Conservation (phyloP, 2,888 invertebrate species). For the Baronia brevicornis region DNA sequence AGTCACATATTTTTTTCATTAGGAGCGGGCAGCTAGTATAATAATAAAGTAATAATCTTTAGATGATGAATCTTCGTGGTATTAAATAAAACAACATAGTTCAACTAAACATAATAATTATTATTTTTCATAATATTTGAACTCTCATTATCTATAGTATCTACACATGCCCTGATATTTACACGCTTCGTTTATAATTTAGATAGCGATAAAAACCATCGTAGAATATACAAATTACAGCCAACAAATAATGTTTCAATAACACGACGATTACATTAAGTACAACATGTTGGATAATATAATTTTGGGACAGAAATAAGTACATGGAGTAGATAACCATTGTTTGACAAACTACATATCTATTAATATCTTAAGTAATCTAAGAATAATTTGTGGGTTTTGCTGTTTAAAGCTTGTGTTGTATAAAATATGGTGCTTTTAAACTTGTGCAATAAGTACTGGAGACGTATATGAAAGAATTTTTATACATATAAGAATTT, state of each 20-base stretch:
- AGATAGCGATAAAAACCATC: conserved; percentile 56
- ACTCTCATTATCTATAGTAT: conserved; percentile 70
- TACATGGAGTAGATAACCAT: conserved; percentile 41
- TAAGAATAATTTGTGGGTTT: too few relatives aligned
- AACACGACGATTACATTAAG: conserved; percentile 52
- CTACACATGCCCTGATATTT: conserved; percentile 68
- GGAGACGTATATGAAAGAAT: too few relatives aligned
- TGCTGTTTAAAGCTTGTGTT: too few relatives aligned
- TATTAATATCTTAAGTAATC: conserved; percentile 21
- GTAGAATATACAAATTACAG: conserved; percentile 65
- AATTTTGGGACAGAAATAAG: conserved; percentile 29
- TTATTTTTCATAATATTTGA: conserved; percentile 71
- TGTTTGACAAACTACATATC: conserved; percentile 39
- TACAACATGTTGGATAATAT: conserved; percentile 47
- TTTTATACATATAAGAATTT: too few relatives aligned
- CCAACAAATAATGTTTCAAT: conserved; percentile 56
- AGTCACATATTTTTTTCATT: too few relatives aligned
- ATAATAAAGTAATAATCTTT: conserved; percentile 5
- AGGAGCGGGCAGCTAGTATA: too few relatives aligned
- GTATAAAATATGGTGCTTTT: too few relatives aligned
- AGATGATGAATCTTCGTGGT: conserved; percentile 8
- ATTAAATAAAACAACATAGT: conserved; percentile 27
- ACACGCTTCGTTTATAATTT: conserved; percentile 46
- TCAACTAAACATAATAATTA: conserved; percentile 73
- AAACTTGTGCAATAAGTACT: too few relatives aligned